These are phyloP conservation scores for Menidia menidia DNA, from an alignment of 2,797 vertebrate species.

Conservation along the genomic window DNA sequence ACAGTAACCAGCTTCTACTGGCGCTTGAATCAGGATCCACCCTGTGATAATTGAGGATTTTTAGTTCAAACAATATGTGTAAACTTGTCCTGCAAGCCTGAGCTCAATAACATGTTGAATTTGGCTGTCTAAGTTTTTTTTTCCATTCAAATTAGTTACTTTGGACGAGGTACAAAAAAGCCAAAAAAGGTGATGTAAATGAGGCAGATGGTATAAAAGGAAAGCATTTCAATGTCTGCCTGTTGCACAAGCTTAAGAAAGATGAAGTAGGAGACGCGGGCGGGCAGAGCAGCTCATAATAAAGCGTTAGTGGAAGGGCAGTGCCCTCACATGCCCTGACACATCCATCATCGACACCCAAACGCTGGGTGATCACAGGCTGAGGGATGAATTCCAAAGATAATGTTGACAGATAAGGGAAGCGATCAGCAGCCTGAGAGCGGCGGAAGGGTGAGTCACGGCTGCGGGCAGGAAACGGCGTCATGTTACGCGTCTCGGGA, in stretches of 20 bases:
- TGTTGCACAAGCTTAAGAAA: not conserved
- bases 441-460: slow-evolving; percentile 51
- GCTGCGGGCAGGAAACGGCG: slow-evolving; percentile 35
- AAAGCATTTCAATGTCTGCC: not conserved
- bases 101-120: not conserved
- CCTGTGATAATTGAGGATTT: too few relatives aligned
- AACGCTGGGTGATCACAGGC: slow-evolving; percentile 27
- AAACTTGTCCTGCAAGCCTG: not conserved
- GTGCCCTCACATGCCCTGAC: slow-evolving; percentile 33
- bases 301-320: slow-evolving; percentile 8
- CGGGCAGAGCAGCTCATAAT: not conserved
- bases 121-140: not conserved
- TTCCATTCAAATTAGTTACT: not conserved
- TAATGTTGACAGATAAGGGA: slow-evolving; percentile 43
- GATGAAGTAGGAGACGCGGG: not conserved
- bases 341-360: slow-evolving; percentile 26
- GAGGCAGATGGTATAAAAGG: not conserved
- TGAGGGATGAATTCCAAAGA: slow-evolving; percentile 35
- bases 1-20: too few relatives aligned
- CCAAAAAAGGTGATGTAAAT: not conserved
- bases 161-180: not conserved
- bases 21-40: too few relatives aligned
- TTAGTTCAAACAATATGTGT: not conserved
- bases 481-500: slow-evolving; percentile 34
- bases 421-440: slow-evolving; percentile 27